Percentiles rank a stretch among this genome's conserved stretches.
These are phyloP conservation scores for Struthidea cinerea DNA, from an alignment of 2,113 vertebrate species.

Conservation along the genomic window DNA sequence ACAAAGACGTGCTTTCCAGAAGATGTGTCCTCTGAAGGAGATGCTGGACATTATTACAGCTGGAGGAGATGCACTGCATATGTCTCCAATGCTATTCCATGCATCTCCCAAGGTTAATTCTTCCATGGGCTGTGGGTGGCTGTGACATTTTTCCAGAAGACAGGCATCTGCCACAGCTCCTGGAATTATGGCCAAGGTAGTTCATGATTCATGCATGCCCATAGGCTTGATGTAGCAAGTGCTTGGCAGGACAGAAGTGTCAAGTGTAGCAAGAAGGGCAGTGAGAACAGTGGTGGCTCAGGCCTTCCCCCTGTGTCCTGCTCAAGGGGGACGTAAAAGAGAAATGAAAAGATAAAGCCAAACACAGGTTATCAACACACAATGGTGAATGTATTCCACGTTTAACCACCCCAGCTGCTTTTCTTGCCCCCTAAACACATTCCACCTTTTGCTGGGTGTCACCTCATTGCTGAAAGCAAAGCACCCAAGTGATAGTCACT, in stretches of 20 bases:
- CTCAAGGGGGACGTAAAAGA: not conserved
- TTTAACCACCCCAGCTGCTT: not conserved
- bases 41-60: not conserved
- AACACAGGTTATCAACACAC: not conserved
- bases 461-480: not conserved
- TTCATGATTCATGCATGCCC: slow-evolving; percentile 17
- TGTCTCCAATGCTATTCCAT: not conserved
- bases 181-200: slow-evolving; percentile 29
- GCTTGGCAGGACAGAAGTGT: not conserved
- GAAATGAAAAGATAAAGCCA: not conserved
- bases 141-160: slow-evolving; percentile 31
- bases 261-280: not conserved
- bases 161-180: slow-evolving; percentile 16
- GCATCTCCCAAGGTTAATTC: slow-evolving; percentile 27
- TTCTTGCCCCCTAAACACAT: not conserved
- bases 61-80: not conserved
- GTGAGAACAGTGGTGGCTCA: not conserved
- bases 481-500: not conserved
- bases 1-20: not conserved
- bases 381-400: not conserved
- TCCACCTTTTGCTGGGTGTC: not conserved
- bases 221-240: not conserved
- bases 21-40: not conserved
- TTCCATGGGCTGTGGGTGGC: not conserved
- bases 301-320: not conserved